A percentile compares a stretch with the other conserved stretches of the same genome.
Evolutionary conservation across 2,888 invertebrate species (phyloP).

Genomic region (Yponomeuta evonymella): DNA sequence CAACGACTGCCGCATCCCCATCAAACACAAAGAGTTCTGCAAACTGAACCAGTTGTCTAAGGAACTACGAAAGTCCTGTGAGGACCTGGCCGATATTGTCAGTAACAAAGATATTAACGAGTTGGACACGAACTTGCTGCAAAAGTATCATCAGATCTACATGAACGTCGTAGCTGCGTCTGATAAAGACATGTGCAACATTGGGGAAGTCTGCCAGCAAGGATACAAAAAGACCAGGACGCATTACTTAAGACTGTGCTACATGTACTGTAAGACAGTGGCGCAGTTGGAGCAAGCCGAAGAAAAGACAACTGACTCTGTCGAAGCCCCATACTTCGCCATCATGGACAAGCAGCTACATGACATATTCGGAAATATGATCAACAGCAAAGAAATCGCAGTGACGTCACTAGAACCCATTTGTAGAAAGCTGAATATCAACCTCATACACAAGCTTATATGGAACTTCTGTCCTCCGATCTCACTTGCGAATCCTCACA

Average conservation of each 20-base stretch:
- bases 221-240: slow-evolving; percentile 55
- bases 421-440: slow-evolving; percentile 81
- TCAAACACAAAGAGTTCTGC: slow-evolving; percentile 68
- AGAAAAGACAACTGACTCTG: slow-evolving; percentile 37
- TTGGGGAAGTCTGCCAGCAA: slow-evolving; percentile 54
- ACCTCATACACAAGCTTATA: slow-evolving; percentile 83
- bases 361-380: slow-evolving; percentile 79
- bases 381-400: slow-evolving; percentile 80
- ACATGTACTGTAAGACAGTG: slow-evolving; percentile 76
- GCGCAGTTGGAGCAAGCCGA: slow-evolving; percentile 66
- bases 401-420: slow-evolving; percentile 81
- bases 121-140: slow-evolving; percentile 50
- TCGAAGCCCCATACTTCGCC: slow-evolving; percentile 62
- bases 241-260: slow-evolving; percentile 72
- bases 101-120: slow-evolving; percentile 36
- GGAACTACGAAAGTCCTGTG: slow-evolving; percentile 65
- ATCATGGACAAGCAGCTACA: slow-evolving; percentile 73
- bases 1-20: slow-evolving; percentile 63
- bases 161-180: slow-evolving; percentile 68
- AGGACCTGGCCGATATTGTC: slow-evolving; percentile 58
- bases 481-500: slow-evolving; percentile 54
- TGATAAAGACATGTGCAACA: slow-evolving; percentile 63
- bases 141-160: slow-evolving; percentile 67
- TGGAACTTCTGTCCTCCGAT: slow-evolving; percentile 83
- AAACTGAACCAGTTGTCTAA: slow-evolving; percentile 65